These are phyloP conservation scores for Uromys caudimaculatus DNA, from an alignment of 2,797 vertebrate species.

Conservation along the genomic window DNA sequence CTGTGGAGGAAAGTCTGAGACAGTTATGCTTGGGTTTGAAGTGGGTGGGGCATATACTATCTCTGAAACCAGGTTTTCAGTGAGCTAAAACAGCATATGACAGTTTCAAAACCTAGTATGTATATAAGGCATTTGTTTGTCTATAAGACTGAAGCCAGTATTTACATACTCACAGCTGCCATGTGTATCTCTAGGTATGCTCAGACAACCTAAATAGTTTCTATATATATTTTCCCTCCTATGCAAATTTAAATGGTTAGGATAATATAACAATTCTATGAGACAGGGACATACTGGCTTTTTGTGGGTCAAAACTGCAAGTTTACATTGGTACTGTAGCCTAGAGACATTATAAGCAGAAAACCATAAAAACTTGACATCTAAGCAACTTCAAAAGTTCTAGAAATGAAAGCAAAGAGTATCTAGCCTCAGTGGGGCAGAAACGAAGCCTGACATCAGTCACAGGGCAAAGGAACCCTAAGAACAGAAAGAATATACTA, in stretches of 20 bases:
- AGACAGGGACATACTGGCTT: not conserved
- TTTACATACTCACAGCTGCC: not conserved
- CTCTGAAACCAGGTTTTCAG: not conserved
- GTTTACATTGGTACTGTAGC: not conserved
- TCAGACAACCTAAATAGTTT: not conserved
- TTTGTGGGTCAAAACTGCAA: not conserved
- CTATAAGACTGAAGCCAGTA: not conserved
- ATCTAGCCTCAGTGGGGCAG: not conserved
- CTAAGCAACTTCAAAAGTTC: not conserved
- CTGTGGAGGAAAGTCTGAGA: not conserved
- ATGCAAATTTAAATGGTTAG: no score
- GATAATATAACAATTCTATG: not conserved
- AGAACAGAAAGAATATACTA: not conserved
- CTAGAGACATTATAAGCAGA: not conserved
- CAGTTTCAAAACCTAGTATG: not conserved
- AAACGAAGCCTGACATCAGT: not conserved
- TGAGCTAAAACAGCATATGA: not conserved
- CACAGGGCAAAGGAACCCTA: not conserved
- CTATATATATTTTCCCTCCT: not conserved
- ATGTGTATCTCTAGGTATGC: not conserved
- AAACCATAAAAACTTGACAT: not conserved
- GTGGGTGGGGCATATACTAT: not conserved
- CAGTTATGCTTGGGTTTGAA: not conserved
- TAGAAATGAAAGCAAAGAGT: not conserved
- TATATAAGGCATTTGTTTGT: not conserved